Evolutionary conservation across 2,113 vertebrate genomes (phyloP).

Genomic region (Xenus cinereus): DNA sequence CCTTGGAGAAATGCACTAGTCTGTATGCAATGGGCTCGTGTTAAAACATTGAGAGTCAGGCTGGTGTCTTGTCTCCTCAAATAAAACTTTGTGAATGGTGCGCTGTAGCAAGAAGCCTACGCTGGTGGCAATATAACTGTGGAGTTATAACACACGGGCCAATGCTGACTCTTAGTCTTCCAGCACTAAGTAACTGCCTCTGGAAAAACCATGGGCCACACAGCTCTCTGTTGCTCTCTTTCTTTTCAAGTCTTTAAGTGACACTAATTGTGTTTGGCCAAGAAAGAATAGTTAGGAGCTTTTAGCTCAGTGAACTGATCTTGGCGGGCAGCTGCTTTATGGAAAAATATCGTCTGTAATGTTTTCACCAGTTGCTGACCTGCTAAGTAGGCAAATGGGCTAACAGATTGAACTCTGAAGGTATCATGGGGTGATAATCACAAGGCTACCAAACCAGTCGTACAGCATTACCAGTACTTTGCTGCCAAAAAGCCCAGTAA

Average conservation of each 20-base stretch:
- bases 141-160: not conserved
- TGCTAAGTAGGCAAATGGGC: not conserved
- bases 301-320: not conserved
- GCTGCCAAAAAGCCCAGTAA: not conserved
- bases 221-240: not conserved
- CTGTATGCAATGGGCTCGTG: not conserved
- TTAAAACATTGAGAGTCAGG: not conserved
- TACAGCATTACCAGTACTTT: not conserved
- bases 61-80: not conserved
- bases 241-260: not conserved
- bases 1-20: not conserved
- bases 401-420: not conserved
- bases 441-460: not conserved
- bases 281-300: not conserved
- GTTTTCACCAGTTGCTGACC: not conserved
- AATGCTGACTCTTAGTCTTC: not conserved
- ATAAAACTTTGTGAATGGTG: not conserved
- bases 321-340: not conserved
- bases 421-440: not conserved
- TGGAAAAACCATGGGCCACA: not conserved
- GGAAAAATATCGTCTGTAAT: not conserved
- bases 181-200: not conserved
- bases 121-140: fast-evolving
- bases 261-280: not conserved
- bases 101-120: not conserved